Conservation (phyloP, 92 coral and sea anemone species). For the Siderastrea siderea region DNA sequence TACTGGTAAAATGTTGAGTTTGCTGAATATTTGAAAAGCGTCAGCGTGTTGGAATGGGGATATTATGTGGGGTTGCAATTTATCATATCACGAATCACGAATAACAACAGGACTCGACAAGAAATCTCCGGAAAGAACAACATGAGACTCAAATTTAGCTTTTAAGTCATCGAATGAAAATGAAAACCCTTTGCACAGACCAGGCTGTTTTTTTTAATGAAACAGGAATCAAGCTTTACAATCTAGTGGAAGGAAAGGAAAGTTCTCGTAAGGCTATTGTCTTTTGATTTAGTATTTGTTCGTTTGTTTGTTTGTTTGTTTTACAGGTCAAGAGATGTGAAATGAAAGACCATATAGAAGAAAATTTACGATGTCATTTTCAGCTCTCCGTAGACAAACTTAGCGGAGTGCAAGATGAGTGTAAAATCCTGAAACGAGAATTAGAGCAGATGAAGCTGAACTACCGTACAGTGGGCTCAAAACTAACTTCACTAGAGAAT, state of each 20-base stretch:
- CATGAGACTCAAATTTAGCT: neutral
- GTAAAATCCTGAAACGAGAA: slow-evolving; percentile 29
- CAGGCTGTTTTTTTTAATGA: neutral
- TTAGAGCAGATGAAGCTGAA: slow-evolving; percentile 26
- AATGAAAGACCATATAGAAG: slow-evolving; percentile 51
- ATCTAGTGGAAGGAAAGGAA: neutral
- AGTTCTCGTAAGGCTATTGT: neutral
- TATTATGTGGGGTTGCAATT: no score
- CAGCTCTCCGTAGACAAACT: slow-evolving; percentile 50
- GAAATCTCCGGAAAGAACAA: neutral
- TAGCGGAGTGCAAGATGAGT: slow-evolving; percentile 31
- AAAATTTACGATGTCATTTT: slow-evolving; percentile 54
- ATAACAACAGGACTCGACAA: no score
- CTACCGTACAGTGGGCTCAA: slow-evolving; percentile 10
- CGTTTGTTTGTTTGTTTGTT: neutral
- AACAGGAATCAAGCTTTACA: neutral
- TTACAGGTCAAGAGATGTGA: slow-evolving; percentile 63
- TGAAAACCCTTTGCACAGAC: neutral
- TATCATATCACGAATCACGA: no score
- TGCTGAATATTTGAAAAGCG: no score
- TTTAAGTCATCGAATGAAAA: neutral
- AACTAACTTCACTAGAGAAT: slow-evolving; percentile 22
- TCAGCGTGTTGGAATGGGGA: no score
- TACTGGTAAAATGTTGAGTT: no score
- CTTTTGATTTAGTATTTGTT: neutral